Evolutionary conservation across 2,888 invertebrate species (phyloP).

Genomic region (Drosophila tanythrix): DNA sequence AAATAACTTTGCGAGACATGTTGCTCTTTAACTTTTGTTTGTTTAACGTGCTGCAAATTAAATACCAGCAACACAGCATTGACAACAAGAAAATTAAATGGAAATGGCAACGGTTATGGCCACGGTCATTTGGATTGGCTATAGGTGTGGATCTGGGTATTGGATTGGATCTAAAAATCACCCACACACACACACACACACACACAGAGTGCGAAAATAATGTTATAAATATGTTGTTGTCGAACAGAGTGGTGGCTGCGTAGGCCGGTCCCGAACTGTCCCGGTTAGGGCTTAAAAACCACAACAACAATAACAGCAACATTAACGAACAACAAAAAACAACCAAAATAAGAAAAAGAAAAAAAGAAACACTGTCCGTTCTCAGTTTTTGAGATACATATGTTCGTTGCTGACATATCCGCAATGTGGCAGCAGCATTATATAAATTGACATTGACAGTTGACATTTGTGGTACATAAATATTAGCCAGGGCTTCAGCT

Average conservation of each 20-base stretch:
- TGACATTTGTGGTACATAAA: slow-evolving; percentile 80
- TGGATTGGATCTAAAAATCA: slow-evolving; percentile 25
- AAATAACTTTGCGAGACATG: slow-evolving; percentile 51
- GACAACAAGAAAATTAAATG: slow-evolving; percentile 65
- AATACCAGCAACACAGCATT: slow-evolving; percentile 51
- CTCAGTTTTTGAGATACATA: slow-evolving; percentile 72
- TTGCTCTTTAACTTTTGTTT: slow-evolving; percentile 71
- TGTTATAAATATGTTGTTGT: slow-evolving; percentile 75
- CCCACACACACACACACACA: slow-evolving; percentile 37
- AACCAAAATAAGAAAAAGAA: slow-evolving; percentile 12
- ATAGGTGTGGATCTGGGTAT: background rate
- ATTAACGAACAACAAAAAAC: slow-evolving; percentile 25
- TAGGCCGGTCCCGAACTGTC: slow-evolving; percentile 49
- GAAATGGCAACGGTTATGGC: slow-evolving; percentile 39
- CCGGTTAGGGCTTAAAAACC: slow-evolving; percentile 58
- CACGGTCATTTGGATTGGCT: slow-evolving; percentile 7
- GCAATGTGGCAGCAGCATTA: slow-evolving; percentile 80
- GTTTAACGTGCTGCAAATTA: slow-evolving; percentile 78
- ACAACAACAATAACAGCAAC: slow-evolving; percentile 17
- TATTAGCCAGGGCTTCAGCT: slow-evolving; percentile 71
- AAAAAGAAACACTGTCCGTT: slow-evolving; percentile 48
- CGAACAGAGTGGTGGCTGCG: slow-evolving; percentile 56
- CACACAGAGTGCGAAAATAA: slow-evolving; percentile 70
- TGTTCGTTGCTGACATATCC: slow-evolving; percentile 79
- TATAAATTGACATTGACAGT: slow-evolving; percentile 80